phyloP scores from a whole-genome alignment of 2,888 invertebrate species.

The Hyposoter dolosus region DNA sequence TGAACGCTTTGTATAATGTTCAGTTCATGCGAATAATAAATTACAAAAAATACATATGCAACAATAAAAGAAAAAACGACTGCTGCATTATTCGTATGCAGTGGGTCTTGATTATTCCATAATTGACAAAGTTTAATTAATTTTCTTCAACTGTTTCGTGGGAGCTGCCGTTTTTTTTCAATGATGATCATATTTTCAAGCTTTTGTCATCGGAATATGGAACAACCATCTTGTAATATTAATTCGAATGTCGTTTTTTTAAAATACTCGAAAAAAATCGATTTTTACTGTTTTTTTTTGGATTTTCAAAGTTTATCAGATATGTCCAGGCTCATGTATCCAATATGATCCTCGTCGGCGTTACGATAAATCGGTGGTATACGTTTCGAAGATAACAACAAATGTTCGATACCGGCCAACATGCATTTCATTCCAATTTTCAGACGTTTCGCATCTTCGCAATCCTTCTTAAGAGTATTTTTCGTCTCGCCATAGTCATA shows the following conservation, averaged over 20 bases:
- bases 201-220: background rate
- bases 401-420: conserved; percentile 79
- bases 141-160: background rate
- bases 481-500: conserved; percentile 78
- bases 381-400: conserved; percentile 77
- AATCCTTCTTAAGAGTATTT: conserved; percentile 62
- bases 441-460: conserved; percentile 75
- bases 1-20: conserved; percentile 63
- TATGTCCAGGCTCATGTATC: conserved; percentile 75
- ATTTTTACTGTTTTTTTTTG: conserved; percentile 9
- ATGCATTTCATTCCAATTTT: conserved; percentile 78
- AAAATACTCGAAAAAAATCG: background rate
- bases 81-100: background rate
- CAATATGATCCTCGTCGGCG: conserved; percentile 77
- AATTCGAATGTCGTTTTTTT: background rate
- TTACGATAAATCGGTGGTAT: conserved; percentile 79
- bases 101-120: background rate
- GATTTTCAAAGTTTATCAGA: conserved; percentile 50
- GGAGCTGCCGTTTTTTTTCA: background rate
- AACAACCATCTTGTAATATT: background rate
- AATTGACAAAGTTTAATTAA: background rate
- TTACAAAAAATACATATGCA: conserved; percentile 39
- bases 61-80: background rate
- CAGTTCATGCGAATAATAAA: conserved; percentile 65
- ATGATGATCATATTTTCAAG: background rate